Percentiles rank a stretch among this genome's conserved stretches.
Conservation (phyloP, 2,113 vertebrate genomes). For the Hylia prasina region DNA sequence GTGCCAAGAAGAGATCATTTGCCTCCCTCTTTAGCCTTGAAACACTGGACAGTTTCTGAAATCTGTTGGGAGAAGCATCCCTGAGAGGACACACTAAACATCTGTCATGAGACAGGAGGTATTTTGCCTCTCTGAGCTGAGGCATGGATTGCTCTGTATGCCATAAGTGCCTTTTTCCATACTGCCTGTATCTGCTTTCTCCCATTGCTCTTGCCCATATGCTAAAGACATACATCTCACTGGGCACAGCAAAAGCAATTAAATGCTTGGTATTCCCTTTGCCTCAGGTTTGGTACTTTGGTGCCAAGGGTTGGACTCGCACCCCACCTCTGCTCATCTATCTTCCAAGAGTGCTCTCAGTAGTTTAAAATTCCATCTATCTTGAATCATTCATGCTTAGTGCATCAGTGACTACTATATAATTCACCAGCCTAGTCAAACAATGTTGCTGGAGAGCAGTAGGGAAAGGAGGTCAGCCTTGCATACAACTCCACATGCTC, state of each 20-base stretch:
- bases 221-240: not conserved
- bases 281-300: not conserved
- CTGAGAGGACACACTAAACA: not conserved
- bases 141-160: not conserved
- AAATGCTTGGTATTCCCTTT: not conserved
- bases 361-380: conserved; percentile 25
- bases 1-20: not conserved
- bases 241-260: not conserved
- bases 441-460: not conserved
- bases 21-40: not conserved
- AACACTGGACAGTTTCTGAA: not conserved
- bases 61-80: not conserved
- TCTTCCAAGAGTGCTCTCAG: not conserved
- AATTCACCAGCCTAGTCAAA: not conserved
- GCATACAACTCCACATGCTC: not conserved
- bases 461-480: conserved; percentile 22
- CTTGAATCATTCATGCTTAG: conserved; percentile 48
- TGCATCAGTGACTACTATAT: conserved; percentile 4
- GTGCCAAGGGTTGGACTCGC: not conserved
- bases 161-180: not conserved
- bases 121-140: not conserved
- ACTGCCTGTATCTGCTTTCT: not conserved
- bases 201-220: not conserved
- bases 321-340: not conserved
- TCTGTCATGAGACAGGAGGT: not conserved